Evolutionary conservation across 2,888 invertebrate species (phyloP), one percentile per base, ranked within the genome.

Genomic region (Altica lythri): DNA sequence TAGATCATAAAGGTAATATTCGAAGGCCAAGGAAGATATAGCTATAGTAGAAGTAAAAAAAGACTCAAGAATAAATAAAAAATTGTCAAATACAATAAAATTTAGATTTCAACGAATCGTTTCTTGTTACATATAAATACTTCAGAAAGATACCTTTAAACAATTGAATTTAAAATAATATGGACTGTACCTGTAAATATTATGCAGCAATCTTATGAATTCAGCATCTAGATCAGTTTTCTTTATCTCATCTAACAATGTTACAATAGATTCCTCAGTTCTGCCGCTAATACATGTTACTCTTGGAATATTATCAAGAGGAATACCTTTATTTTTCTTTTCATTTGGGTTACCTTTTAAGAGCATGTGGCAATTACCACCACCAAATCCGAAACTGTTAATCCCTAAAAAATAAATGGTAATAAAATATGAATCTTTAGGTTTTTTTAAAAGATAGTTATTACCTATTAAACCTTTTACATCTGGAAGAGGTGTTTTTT

Each of bases 361-460:
- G 32, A 90, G 71, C 18, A 84, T 79, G 66, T 91, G 90, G 38
- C 86, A 88, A 69, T 93, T 94, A 2, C 89, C 88, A 1, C 96
- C 96, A 18, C 95, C 95, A 71, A 96, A 96, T 0, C 95, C 95
- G 72, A 95, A 96, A 6, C 92, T 93, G 78, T 92, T 96, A 16
- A 95, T 81, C 2, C 89, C 94, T 38, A 86, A 84, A 72, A 86
- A 79, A 19, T 16, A 14, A 12, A 13, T 25, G 8, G 10, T 16
- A 9, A 2, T 9, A 49, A 17, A n/a, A 17, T 47, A 32, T 12
- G 13, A 4, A 34, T 4, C 10, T 2, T 13, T 3, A 5, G 8
- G n/a, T 14, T 4, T 37, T 13, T 9, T 37, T n/a, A 3, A 13
- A 27, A 10, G 17, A 22, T 44, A n/a, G 6, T 13, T 42, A 32